Conservation (phyloP, 2,113 vertebrate genomes). For the Corapipo altera region DNA sequence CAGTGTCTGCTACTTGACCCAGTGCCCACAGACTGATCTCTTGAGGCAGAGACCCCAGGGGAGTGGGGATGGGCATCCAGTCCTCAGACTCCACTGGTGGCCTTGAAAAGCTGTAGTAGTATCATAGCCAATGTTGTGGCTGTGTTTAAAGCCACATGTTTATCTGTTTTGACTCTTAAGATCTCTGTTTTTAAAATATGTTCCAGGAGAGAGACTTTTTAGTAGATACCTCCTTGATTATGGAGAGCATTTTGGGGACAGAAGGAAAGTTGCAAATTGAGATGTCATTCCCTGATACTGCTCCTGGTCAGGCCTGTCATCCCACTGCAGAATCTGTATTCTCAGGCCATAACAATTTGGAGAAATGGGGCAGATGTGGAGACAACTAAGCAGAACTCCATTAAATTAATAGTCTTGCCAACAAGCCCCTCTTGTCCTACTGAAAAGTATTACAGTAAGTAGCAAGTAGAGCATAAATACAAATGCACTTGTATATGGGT, state of each 20-base stretch:
- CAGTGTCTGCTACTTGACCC: not conserved
- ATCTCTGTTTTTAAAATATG: not conserved
- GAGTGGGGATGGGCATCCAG: not conserved
- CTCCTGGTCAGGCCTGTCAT: not conserved
- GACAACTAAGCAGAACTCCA: not conserved
- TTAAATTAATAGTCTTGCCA: not conserved
- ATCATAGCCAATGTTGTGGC: not conserved
- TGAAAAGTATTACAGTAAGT: not conserved
- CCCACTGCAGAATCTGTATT: not conserved
- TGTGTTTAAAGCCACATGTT: not conserved
- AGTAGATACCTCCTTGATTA: not conserved
- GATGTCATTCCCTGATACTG: not conserved
- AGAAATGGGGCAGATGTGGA: not conserved
- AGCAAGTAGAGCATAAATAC: not conserved
- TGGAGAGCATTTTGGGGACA: not conserved
- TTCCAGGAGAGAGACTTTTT: not conserved
- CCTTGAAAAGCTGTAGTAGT: not conserved
- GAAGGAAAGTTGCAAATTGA: not conserved
- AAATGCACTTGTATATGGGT: not conserved
- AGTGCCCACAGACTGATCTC: not conserved
- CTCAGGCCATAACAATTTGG: not conserved
- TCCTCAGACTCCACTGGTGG: not conserved
- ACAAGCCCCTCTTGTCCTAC: not conserved
- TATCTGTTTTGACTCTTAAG: slow-evolving; percentile 26
- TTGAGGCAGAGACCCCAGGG: not conserved